Evolutionary conservation across 2,113 vertebrate species (phyloP).

Genomic region (Edolisoma coerulescens): DNA sequence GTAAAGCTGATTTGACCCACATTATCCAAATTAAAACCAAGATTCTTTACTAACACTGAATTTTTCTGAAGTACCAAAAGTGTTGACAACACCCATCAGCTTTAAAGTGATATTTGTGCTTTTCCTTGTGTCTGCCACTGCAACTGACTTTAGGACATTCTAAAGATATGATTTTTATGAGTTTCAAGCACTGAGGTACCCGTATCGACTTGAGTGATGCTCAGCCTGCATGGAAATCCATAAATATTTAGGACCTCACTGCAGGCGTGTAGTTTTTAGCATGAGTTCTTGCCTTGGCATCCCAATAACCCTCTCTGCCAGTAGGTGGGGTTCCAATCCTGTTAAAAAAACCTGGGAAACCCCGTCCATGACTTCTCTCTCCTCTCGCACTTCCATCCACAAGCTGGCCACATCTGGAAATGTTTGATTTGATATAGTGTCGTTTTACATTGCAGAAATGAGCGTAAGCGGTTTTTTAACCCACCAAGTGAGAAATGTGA

Average conservation of each 20-base stretch:
- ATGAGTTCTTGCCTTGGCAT: background rate
- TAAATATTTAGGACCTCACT: background rate
- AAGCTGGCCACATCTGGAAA: slow-evolving; percentile 97
- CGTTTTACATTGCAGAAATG: slow-evolving; percentile 99
- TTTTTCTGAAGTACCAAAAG: background rate
- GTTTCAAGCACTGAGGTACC: background rate
- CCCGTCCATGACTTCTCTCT: background rate
- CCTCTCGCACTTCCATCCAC: slow-evolving; percentile 24
- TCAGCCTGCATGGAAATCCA: background rate
- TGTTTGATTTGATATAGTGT: slow-evolving; percentile 99
- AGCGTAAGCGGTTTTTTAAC: slow-evolving; percentile 91
- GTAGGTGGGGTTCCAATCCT: slow-evolving; percentile 86
- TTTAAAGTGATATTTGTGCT: background rate
- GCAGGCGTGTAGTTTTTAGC: fast-evolving
- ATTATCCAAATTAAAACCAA: background rate
- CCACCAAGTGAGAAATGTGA: slow-evolving; percentile 90
- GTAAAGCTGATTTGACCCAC: background rate
- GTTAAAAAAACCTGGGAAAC: background rate
- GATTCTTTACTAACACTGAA: background rate
- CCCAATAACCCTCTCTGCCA: slow-evolving; percentile 58
- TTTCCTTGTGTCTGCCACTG: background rate
- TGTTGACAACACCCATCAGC: background rate
- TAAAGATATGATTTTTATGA: background rate
- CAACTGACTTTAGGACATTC: background rate
- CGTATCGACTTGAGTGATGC: background rate